Evolutionary conservation across 2,888 invertebrate species (phyloP).

Genomic region (Crossocerus cetratus): DNA sequence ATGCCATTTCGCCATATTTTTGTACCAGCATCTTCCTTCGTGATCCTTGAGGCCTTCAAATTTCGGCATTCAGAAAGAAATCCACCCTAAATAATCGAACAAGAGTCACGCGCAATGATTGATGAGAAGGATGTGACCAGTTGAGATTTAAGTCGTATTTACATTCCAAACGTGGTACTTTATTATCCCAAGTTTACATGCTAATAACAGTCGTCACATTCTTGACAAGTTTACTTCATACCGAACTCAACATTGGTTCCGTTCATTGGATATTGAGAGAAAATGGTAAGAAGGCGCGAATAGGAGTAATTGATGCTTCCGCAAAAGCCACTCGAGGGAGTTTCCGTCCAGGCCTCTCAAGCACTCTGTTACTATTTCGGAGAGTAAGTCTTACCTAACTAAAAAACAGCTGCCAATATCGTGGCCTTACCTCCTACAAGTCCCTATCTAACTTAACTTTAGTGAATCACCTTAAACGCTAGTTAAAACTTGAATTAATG

Average conservation of each 20-base stretch:
- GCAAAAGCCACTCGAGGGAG: constrained; percentile 66
- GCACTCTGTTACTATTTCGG: constrained; percentile 55
- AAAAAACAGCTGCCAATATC: constrained; percentile 54
- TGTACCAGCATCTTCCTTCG: constrained; percentile 25
- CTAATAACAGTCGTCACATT: too few relatives aligned
- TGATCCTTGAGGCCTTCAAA: constrained; percentile 5
- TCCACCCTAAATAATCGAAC: too few relatives aligned
- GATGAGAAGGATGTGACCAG: too few relatives aligned
- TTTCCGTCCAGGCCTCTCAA: constrained; percentile 64
- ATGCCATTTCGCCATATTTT: constrained; percentile 64
- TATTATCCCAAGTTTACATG: too few relatives aligned
- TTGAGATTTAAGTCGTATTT: too few relatives aligned
- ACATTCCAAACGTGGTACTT: too few relatives aligned
- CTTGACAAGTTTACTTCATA: too few relatives aligned
- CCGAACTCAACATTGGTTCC: too few relatives aligned
- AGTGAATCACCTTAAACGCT: constrained; percentile 21
- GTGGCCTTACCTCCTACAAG: constrained; percentile 38
- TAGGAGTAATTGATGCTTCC: constrained; percentile 48
- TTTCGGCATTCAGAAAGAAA: too few relatives aligned
- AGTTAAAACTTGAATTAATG: constrained; percentile 21
- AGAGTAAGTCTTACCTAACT: constrained; percentile 52
- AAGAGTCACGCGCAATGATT: too few relatives aligned
- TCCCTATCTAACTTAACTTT: constrained; percentile 34
- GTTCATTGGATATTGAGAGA: background rate
- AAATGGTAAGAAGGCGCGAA: constrained; percentile 12